Evolutionary conservation across 53 echinoderm and acorn worm genomes (phyloP).

Genomic region (Temnopleurus reevesii): DNA sequence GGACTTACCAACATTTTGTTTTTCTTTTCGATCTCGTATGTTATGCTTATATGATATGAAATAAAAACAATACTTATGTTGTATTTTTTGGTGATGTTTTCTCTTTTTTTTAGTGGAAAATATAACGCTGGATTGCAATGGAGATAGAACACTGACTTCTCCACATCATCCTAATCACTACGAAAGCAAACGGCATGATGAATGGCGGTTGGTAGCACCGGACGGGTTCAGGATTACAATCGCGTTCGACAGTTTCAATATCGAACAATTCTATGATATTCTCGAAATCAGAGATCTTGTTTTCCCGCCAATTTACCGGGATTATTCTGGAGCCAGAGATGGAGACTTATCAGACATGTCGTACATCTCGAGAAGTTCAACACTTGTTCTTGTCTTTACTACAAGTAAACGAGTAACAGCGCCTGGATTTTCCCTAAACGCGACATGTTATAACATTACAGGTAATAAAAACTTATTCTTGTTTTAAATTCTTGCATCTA

Average conservation of each 20-base stretch:
- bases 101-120: too few relatives aligned
- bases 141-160: not conserved
- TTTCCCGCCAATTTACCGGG: too few relatives aligned
- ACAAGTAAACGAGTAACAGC: not conserved
- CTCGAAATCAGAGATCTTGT: not conserved
- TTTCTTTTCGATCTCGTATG: too few relatives aligned
- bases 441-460: not conserved
- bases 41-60: too few relatives aligned
- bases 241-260: not conserved
- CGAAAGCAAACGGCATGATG: not conserved
- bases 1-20: too few relatives aligned
- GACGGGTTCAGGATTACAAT: not conserved
- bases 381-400: not conserved
- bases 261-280: not conserved
- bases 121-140: not conserved
- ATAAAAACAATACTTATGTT: too few relatives aligned
- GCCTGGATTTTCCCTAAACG: not conserved
- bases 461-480: not conserved
- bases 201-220: not conserved
- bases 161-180: not conserved
- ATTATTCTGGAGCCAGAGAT: conserved; percentile 3
- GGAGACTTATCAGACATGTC: not conserved
- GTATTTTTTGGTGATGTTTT: too few relatives aligned
- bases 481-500: not conserved
- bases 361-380: not conserved